phyloP scores from a whole-genome alignment of 2,113 vertebrate species.

The Nannobrachium achirus region DNA sequence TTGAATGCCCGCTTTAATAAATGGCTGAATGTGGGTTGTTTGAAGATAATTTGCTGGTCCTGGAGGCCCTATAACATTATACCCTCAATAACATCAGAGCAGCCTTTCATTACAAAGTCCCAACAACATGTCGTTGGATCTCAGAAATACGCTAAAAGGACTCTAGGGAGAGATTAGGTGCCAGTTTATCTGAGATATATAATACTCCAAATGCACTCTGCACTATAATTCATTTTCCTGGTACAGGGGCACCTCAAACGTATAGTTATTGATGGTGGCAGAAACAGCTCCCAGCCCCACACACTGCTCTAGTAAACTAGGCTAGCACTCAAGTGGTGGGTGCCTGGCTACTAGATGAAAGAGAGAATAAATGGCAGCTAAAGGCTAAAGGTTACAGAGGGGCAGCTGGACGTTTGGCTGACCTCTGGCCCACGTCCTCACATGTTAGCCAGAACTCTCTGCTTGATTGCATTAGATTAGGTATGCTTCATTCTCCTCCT shows the following conservation, averaged over 20 bases:
- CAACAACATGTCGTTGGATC: slow-evolving; percentile 52
- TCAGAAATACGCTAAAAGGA: slow-evolving; percentile 52
- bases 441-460: slow-evolving; percentile 48
- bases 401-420: slow-evolving; percentile 73
- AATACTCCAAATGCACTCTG: slow-evolving; percentile 34
- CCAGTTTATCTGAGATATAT: slow-evolving; percentile 62
- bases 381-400: slow-evolving; percentile 58
- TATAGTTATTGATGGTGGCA: slow-evolving; percentile 42
- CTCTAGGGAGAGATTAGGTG: slow-evolving; percentile 40
- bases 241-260: neutral
- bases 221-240: slow-evolving; percentile 51
- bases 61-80: slow-evolving; percentile 57
- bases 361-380: slow-evolving; percentile 37
- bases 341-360: slow-evolving; percentile 65
- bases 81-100: slow-evolving; percentile 57
- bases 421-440: slow-evolving; percentile 65
- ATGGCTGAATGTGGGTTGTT: slow-evolving; percentile 68
- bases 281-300: slow-evolving; percentile 32
- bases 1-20: slow-evolving; percentile 66
- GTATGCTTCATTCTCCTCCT: slow-evolving; percentile 21
- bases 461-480: slow-evolving; percentile 67
- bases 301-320: slow-evolving; percentile 23
- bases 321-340: slow-evolving; percentile 20
- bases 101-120: slow-evolving; percentile 71
- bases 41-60: slow-evolving; percentile 69